phyloP scores from a whole-genome alignment of 1,140 invertebrate species.

The Gryon sp. region DNA sequence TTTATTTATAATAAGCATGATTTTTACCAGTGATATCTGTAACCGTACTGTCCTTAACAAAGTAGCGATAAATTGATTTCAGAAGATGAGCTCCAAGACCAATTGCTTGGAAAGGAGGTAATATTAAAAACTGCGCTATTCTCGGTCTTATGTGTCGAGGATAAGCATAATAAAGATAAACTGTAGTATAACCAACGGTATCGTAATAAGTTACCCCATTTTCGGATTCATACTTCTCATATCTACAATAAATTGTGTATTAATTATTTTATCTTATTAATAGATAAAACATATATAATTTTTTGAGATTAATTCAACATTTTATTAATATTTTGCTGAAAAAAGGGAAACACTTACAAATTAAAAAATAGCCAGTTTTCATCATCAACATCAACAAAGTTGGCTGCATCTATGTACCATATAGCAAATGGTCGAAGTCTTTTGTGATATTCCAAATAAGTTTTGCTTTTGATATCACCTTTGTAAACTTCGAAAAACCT shows the following conservation, averaged over 20 bases:
- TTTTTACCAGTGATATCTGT: slow-evolving; percentile 90
- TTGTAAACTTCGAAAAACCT: slow-evolving; percentile 90
- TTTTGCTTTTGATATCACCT: slow-evolving; percentile 84
- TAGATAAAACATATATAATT: no score
- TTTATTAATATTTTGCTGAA: no score
- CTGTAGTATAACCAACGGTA: slow-evolving; percentile 92
- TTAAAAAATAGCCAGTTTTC: slow-evolving; percentile 95
- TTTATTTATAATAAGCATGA: slow-evolving; percentile 5
- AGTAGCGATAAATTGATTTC: slow-evolving; percentile 89
- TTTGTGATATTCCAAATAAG: slow-evolving; percentile 90
- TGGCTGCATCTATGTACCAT: slow-evolving; percentile 97
- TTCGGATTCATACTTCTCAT: slow-evolving; percentile 87
- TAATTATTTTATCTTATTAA: no score
- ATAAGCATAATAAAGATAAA: slow-evolving; percentile 97
- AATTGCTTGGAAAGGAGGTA: slow-evolving; percentile 92
- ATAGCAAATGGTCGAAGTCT: slow-evolving; percentile 94
- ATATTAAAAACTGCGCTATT: slow-evolving; percentile 93
- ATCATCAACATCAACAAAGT: slow-evolving; percentile 95
- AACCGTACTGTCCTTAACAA: slow-evolving; percentile 84
- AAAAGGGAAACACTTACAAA: slow-evolving; percentile 82
- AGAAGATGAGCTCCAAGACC: slow-evolving; percentile 90
- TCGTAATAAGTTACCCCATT: slow-evolving; percentile 85
- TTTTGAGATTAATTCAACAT: no score
- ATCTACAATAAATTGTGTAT: slow-evolving; percentile 84
- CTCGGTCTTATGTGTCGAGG: slow-evolving; percentile 91